Evolutionary conservation across 1,140 invertebrate species (phyloP), one percentile per base, ranked within the genome.

Genomic region (Zaprionus capensis): DNA sequence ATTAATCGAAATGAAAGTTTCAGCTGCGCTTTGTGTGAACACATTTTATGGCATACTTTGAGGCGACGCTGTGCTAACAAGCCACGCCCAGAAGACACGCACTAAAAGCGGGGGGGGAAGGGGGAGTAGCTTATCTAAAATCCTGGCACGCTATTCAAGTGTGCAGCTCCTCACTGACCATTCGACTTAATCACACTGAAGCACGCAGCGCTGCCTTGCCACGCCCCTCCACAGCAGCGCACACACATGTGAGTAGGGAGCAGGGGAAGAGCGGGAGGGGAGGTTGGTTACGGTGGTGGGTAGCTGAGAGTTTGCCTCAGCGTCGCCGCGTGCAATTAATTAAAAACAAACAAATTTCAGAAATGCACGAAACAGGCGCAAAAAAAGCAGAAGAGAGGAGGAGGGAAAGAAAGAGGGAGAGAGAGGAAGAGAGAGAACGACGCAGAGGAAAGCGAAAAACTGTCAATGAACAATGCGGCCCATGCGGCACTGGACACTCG

Each of bases 271-370:
- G 28, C 7, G 7, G 7, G 26, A 1, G 6, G 20, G 14, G 4
- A 4, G 20, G n/a, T 1, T 31, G 31, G 31, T 11, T 11, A 34
- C 12, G 9, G 2, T 2, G 14, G 17, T 6, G 28, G 20, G 11
- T 11, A n/a, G 46, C 12, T 51, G 55, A 20, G 5, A 53, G n/a
- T 34, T 76, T 56, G 65, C 70, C 61, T 71, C 71, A 72, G 77
- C 58, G 51, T 75, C 78, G 81, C 83, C 82, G 84, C 91, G 91
- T 92, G 91, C 91, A 92, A 92, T 92, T 92, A 92, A 92, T 92
- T 92, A 92, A 92, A 92, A 92, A 88, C 91, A 92, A 92, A 92
- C 91, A 92, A 91, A 92, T 88, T 91, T 91, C 82, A 81, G 57
- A 86, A 91, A 76, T 91, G 82, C 85, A 90, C 78, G 82, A 91